phyloP scores from a whole-genome alignment of 2,113 vertebrate genomes.

The Gopherus evgoodei region DNA sequence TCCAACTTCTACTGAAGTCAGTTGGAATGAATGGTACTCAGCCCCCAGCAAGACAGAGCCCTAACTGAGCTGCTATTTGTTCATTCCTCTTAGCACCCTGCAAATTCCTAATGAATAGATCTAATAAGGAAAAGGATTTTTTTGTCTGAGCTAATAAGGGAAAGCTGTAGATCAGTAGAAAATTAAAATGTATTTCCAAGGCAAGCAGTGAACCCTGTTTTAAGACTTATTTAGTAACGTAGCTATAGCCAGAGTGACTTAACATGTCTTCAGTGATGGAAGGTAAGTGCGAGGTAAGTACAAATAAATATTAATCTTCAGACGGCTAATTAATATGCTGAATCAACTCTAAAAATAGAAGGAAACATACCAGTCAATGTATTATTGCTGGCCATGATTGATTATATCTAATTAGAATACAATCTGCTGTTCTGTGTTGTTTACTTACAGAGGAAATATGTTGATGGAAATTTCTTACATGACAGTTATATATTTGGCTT shows the following conservation, averaged over 20 bases:
- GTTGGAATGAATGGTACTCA: background rate
- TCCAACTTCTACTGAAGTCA: background rate
- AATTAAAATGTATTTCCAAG: slow-evolving; percentile 64
- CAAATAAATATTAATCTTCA: slow-evolving; percentile 72
- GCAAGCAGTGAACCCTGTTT: slow-evolving; percentile 65
- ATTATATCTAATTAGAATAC: slow-evolving; percentile 35
- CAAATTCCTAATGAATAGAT: slow-evolving; percentile 39
- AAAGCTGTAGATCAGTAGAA: slow-evolving; percentile 57
- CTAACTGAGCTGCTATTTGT: background rate
- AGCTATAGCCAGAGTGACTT: slow-evolving; percentile 62
- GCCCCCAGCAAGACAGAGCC: background rate
- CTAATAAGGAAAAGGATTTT: slow-evolving; percentile 13
- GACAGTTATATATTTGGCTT: background rate
- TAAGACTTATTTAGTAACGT: slow-evolving; percentile 67
- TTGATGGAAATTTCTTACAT: background rate
- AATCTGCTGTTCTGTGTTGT: slow-evolving; percentile 24
- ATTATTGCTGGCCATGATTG: slow-evolving; percentile 40
- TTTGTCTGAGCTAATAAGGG: slow-evolving; percentile 51
- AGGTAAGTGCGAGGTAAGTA: slow-evolving; percentile 56
- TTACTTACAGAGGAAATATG: background rate
- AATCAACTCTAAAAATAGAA: slow-evolving; percentile 73
- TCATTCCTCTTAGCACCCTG: background rate
- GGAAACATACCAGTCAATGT: slow-evolving; percentile 14
- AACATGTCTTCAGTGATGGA: slow-evolving; percentile 63
- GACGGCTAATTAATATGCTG: slow-evolving; percentile 70